Evolutionary conservation across 2,888 invertebrate genomes (phyloP), one percentile per base, ranked within the genome.

Genomic region (Mythimna lalbum): DNA sequence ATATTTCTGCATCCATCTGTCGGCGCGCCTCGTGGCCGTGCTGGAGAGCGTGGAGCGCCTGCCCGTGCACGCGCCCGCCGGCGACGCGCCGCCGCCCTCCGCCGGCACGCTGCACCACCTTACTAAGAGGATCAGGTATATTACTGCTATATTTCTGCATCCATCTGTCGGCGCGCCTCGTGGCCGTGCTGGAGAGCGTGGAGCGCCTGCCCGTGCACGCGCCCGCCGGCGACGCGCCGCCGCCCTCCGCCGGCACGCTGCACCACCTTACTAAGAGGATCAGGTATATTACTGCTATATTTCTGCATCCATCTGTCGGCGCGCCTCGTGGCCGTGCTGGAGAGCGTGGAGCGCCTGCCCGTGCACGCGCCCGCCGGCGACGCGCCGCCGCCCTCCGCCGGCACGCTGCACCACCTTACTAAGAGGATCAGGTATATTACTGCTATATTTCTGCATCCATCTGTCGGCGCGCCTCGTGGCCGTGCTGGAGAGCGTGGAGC

Each of bases 1-100:
- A 39, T 36, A n/a, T n/a, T n/a, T n/a, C n/a, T n/a, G n/a, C n/a
- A n/a, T n/a, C n/a, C n/a, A n/a, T n/a, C 92, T 99, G 86, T 98
- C 99, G 39, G 97, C 98, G 87, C 99, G 99, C 90, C 96, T 99
- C 81, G 98, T 99, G 56, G 97, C 98, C 33, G 99, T 99, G 59
- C 95, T 99, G 85, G 99, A 99, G 95, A 98, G 99, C 82, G 98
- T 99, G 73, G 99, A 99, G 96, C 99, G 99, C 90, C 96, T 99
- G 88, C 99, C 99, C 1, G 98, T 99, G 81, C 98, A 98, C 90
- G 96, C 99, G 78, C 99, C 99, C 67, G 87, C 90, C 6, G 92
- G 90, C 86, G 99, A 99, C 93, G 97, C 98, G 49, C 98, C 95
- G 76, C 98, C 76, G 98, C 98, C 83, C 97, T 98, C 80, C 97